phyloP scores from a whole-genome alignment of 2,888 invertebrate genomes.

The Dicyrtomina minuta region DNA sequence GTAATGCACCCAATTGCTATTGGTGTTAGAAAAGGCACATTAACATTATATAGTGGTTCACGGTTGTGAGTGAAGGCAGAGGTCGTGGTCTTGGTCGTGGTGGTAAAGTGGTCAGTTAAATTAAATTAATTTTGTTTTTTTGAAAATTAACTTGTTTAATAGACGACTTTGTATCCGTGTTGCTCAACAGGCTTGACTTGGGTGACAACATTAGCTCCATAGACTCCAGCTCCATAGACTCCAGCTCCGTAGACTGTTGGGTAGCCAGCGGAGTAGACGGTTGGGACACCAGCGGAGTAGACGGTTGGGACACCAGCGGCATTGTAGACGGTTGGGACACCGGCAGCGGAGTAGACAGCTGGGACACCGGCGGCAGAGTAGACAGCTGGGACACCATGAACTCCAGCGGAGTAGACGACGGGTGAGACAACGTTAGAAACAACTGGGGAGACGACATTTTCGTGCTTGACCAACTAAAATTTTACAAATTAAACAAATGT shows the following conservation, averaged over 20 bases:
- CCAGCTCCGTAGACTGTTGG: slow-evolving; percentile 14
- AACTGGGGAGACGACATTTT: slow-evolving; percentile 3
- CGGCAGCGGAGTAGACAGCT: slow-evolving; percentile 2
- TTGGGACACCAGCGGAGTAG: slow-evolving; percentile 8
- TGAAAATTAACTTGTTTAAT: slow-evolving; percentile 14
- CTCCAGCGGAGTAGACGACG: slow-evolving; percentile 18
- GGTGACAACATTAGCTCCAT: slow-evolving; percentile 21
- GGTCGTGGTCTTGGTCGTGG: too few relatives aligned
- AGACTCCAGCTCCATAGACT: slow-evolving; percentile 4
- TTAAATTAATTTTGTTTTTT: background rate
- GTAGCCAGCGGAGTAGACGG: slow-evolving; percentile 4
- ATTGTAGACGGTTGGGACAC: slow-evolving; percentile 24
- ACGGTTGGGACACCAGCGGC: background rate
- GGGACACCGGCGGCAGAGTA: background rate
- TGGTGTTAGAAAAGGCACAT: too few relatives aligned
- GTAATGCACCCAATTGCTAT: too few relatives aligned
- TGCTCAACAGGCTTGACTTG: slow-evolving; percentile 36
- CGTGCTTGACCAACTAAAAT: slow-evolving; percentile 11
- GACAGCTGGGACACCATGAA: slow-evolving; percentile 5
- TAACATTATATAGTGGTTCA: too few relatives aligned
- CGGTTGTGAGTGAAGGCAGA: too few relatives aligned
- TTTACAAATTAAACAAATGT: too few relatives aligned
- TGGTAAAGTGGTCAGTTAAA: too few relatives aligned
- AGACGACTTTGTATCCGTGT: slow-evolving; percentile 39
- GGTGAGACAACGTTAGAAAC: slow-evolving; percentile 23